Evolutionary conservation across 2,113 vertebrate species (phyloP), one percentile per base, ranked within the genome.

Genomic region (Spheniscus mendiculus): DNA sequence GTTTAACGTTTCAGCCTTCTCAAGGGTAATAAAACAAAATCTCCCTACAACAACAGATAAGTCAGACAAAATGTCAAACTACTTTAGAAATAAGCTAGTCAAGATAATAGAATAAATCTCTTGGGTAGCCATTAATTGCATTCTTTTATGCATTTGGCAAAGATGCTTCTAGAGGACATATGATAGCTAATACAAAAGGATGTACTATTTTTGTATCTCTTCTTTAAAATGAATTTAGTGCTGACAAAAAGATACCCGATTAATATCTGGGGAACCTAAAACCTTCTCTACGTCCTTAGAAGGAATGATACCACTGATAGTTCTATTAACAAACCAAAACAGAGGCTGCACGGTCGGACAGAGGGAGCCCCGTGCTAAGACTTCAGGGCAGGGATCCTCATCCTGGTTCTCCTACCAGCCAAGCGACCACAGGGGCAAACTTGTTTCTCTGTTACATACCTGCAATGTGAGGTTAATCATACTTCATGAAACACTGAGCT

Each of bases 11-110:
- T 91, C 83, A 95, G 86, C 66, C 73, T 97, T 76, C 94, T 96
- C 93, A 91, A 81, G 78, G 70, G 87, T 81, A 97, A 97, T 95
- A 96, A 96, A 95, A 83, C 89, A 97, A 32, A 82, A 87, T 91
- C 89, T 96, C 78, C 56, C 70, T 73, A 91, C 81, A 90, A 91
- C 81, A 90, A 91, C 89, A 97, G 86, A 65, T 84, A 95, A 95
- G 85, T 90, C 95, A 92, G 83, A 88, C 73, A 97, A 95, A 95
- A 94, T 71, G 89, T 96, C 90, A 95, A 95, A 81, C 72, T 93
- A 55, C 84, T 95, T 96, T 49, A 89, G 90, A 95, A 96, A 96
- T 82, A 94, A 93, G 84, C 72, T 92, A 87, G 50, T 94, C 74
- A 94, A 93, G 84, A 87, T 89, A 97, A 95, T 26, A 93, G 83